These are phyloP conservation scores for Solenopsis fugax DNA, from an alignment of 1,140 invertebrate species.

Conservation along the genomic window DNA sequence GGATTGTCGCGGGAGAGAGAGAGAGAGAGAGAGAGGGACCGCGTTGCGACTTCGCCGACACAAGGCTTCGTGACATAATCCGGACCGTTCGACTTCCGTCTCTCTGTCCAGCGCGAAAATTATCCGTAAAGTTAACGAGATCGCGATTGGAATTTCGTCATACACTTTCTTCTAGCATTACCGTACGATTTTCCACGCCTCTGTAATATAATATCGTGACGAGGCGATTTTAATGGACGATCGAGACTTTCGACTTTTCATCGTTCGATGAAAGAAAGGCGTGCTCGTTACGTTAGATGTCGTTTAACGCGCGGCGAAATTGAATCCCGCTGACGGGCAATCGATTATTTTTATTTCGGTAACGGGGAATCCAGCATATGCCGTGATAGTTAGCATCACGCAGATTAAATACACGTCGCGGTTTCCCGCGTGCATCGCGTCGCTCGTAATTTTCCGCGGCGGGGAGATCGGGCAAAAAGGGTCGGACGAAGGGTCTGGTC, in stretches of 20 bases:
- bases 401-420: constrained; percentile 14
- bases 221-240: background rate
- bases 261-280: background rate
- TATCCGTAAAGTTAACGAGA: constrained; percentile 13
- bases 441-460: constrained; percentile 44
- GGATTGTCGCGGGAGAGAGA: constrained; percentile 18
- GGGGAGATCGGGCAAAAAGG: constrained; percentile 7
- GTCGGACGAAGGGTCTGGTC: background rate
- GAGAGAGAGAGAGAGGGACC: background rate
- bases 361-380: background rate
- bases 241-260: background rate
- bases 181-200: background rate
- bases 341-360: background rate
- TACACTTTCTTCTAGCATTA: background rate
- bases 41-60: constrained; percentile 11
- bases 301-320: background rate
- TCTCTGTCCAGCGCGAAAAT: background rate
- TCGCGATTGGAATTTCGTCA: background rate
- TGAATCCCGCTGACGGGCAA: background rate
- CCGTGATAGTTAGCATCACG: constrained; percentile 1
- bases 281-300: background rate
- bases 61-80: background rate
- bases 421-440: background rate
- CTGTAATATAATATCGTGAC: background rate
- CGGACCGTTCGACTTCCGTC: constrained; percentile 11